These are phyloP conservation scores for Ictalurus punctatus DNA, from an alignment of 2,113 vertebrate genomes.

Conservation along the genomic window DNA sequence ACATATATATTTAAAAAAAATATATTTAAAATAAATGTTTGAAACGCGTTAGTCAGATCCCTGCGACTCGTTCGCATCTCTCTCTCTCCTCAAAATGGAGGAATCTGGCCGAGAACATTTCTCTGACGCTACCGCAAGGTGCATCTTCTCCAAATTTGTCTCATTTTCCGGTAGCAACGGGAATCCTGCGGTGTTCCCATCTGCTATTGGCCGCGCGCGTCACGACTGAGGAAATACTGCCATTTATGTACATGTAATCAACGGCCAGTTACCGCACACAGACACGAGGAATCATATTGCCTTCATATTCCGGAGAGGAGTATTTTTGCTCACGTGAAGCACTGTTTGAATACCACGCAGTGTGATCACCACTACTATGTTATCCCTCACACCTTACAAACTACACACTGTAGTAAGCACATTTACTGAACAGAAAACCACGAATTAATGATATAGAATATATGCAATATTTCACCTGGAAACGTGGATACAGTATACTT, in stretches of 20 bases:
- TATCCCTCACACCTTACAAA: not conserved
- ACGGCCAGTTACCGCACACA: not conserved
- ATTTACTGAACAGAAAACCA: not conserved
- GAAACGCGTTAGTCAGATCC: not conserved
- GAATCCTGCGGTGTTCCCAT: slow-evolving; percentile 67
- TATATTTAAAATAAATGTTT: too few relatives aligned
- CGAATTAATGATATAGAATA: too few relatives aligned
- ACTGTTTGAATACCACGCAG: not conserved
- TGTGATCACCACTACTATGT: not conserved
- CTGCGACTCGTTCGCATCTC: not conserved
- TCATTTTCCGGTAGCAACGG: slow-evolving; percentile 69
- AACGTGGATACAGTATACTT: too few relatives aligned
- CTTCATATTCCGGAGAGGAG: not conserved
- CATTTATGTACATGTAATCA: slow-evolving; percentile 68
- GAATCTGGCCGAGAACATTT: not conserved
- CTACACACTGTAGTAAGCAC: not conserved
- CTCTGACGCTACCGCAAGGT: slow-evolving; percentile 59
- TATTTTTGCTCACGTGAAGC: not conserved
- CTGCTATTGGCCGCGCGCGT: slow-evolving; percentile 67
- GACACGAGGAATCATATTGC: not conserved
- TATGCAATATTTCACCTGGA: too few relatives aligned
- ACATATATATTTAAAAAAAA: too few relatives aligned
- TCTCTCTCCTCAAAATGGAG: slow-evolving; percentile 30
- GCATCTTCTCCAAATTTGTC: slow-evolving; percentile 74
- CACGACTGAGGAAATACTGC: slow-evolving; percentile 68